Evolutionary conservation across 37 sponge, comb jelly and placozoan genomes (phyloP).

Genomic region (Chondrosia reniformis): DNA sequence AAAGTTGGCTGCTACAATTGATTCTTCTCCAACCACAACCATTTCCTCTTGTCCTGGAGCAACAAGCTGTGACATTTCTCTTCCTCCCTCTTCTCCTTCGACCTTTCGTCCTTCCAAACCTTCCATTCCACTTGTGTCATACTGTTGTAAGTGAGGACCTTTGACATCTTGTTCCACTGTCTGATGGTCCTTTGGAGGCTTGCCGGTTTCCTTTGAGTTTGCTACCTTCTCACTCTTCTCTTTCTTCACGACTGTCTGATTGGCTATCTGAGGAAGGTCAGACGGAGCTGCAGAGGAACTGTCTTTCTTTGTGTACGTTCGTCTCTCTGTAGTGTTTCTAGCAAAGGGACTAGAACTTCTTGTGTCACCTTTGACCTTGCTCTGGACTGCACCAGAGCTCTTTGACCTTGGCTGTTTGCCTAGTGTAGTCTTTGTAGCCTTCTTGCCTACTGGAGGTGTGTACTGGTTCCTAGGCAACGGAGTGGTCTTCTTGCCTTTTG

Average conservation of each 20-base stretch:
- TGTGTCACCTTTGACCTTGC: too few relatives aligned
- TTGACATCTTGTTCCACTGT: background rate
- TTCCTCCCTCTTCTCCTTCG: too few relatives aligned
- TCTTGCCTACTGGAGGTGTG: too few relatives aligned
- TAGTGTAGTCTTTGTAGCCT: background rate
- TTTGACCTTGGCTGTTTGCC: background rate
- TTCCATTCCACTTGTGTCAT: background rate
- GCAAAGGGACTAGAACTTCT: background rate
- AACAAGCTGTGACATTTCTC: too few relatives aligned
- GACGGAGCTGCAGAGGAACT: background rate
- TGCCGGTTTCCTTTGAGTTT: too few relatives aligned
- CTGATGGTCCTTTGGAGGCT: too few relatives aligned
- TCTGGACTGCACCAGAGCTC: too few relatives aligned
- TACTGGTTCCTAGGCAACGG: too few relatives aligned
- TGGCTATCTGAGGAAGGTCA: background rate
- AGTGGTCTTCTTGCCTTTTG: too few relatives aligned
- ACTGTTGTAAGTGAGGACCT: background rate
- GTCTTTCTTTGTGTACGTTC: conserved; percentile 12
- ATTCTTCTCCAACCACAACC: too few relatives aligned
- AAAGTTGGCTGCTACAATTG: conserved; percentile 14
- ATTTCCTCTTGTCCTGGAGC: too few relatives aligned
- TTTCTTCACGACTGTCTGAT: background rate
- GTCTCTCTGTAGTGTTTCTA: conserved; percentile 17
- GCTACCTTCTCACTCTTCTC: background rate
- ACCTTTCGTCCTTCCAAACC: background rate